Evolutionary conservation across 2,888 invertebrate genomes (phyloP).

Genomic region (Protonemura montana): DNA sequence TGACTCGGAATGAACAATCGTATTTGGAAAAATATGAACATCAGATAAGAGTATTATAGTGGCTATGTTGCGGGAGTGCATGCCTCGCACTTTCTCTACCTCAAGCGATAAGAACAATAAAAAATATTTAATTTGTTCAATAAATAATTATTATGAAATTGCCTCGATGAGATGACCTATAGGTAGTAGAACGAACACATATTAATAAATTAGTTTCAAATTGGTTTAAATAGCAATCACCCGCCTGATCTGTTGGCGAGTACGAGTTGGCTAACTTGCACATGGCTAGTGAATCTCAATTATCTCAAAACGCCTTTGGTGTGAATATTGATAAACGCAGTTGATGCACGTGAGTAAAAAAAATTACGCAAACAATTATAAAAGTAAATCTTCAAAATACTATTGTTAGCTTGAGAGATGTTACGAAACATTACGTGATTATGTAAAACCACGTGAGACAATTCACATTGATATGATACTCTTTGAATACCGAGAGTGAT

Average conservation of each 20-base stretch:
- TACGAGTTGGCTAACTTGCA: not conserved
- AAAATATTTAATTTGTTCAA: constrained; percentile 4
- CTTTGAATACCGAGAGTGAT: constrained; percentile 19
- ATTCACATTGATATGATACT: constrained; percentile 26
- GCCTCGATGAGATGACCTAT: constrained; percentile 2
- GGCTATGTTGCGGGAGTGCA: not conserved
- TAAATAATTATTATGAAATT: constrained; percentile 2
- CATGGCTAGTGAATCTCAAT: not conserved
- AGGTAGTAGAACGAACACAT: constrained; percentile 2
- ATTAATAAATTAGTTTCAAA: constrained; percentile 12
- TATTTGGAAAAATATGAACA: not conserved
- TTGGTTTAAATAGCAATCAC: not conserved
- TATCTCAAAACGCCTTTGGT: not conserved
- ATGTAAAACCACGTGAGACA: constrained; percentile 17
- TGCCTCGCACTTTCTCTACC: not conserved
- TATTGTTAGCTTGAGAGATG: not conserved
- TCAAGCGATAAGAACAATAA: constrained; percentile 3
- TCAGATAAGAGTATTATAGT: not conserved
- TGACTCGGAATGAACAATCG: not conserved
- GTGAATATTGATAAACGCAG: not conserved
- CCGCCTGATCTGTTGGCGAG: not conserved
- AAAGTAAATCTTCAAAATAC: constrained; percentile 2
- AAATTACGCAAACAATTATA: constrained; percentile 7
- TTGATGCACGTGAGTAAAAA: not conserved
- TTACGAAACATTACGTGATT: not conserved